Evolutionary conservation across 2,797 vertebrate species (phyloP).

Genomic region (Ceryle rudis): DNA sequence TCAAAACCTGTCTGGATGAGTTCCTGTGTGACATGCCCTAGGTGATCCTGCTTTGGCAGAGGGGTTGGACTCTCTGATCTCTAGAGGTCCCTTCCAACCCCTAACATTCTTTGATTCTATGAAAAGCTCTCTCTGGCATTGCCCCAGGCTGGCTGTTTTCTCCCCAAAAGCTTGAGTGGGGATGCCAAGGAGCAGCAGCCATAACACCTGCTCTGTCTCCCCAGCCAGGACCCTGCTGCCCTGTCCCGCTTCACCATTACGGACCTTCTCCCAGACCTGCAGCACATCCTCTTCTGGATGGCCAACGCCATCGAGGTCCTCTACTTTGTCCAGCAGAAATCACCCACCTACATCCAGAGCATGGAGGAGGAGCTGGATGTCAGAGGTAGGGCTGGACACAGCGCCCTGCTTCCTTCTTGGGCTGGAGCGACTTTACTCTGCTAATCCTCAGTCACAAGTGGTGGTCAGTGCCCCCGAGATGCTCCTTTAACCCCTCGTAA

Average conservation of each 20-base stretch:
- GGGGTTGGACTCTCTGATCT: no score
- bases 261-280: conserved; percentile 91
- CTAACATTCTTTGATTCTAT: no score
- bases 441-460: not conserved
- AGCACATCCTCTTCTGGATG: conserved; percentile 97
- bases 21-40: no score
- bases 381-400: conserved; percentile 79
- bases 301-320: conserved; percentile 94
- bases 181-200: not conserved
- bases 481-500: not conserved
- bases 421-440: not conserved
- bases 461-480: not conserved
- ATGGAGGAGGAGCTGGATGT: conserved; percentile 89
- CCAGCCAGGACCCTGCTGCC: conserved; percentile 89
- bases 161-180: not conserved
- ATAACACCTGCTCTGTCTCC: not conserved
- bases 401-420: not conserved
- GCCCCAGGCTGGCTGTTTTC: not conserved
- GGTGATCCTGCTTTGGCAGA: no score
- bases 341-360: conserved; percentile 90
- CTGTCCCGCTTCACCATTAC: conserved; percentile 87
- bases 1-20: no score
- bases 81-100: no score
- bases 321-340: conserved; percentile 94
- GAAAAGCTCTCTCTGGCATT: not conserved